A percentile compares a stretch with the other conserved stretches of the same genome.
phyloP scores from a whole-genome alignment of 2,888 invertebrate genomes.

The Lasioglossum pauxillum region DNA sequence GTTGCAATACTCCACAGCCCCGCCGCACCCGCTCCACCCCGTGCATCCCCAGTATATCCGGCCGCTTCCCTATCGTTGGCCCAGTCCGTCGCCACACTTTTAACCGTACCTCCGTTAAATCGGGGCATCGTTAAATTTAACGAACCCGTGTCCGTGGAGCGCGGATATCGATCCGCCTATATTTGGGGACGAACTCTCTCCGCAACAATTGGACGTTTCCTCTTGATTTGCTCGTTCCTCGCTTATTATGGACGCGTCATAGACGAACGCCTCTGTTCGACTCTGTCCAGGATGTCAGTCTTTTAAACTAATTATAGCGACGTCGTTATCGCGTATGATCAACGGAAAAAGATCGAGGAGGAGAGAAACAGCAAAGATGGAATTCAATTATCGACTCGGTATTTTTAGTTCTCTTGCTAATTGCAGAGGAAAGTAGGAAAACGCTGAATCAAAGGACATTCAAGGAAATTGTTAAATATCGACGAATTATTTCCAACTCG shows the following conservation, averaged over 20 bases:
- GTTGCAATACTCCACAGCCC: conserved; percentile 29
- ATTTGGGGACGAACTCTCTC: background rate
- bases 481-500: background rate
- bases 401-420: background rate
- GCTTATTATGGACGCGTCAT: background rate
- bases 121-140: conserved; percentile 39
- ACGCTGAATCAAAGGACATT: background rate
- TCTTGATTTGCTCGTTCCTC: background rate
- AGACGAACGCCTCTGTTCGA: background rate
- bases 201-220: background rate
- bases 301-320: background rate
- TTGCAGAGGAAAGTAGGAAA: background rate
- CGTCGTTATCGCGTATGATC: background rate
- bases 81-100: background rate
- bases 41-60: background rate
- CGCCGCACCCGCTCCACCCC: background rate
- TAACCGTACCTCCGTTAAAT: conserved; percentile 10
- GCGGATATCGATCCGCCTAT: conserved; percentile 17
- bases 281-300: background rate
- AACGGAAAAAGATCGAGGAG: background rate
- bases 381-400: background rate
- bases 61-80: background rate
- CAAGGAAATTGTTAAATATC: background rate
- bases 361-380: no score
- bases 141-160: conserved; percentile 18